phyloP scores from a whole-genome alignment of 2,888 invertebrate species.

The Ennomos quercinarius region DNA sequence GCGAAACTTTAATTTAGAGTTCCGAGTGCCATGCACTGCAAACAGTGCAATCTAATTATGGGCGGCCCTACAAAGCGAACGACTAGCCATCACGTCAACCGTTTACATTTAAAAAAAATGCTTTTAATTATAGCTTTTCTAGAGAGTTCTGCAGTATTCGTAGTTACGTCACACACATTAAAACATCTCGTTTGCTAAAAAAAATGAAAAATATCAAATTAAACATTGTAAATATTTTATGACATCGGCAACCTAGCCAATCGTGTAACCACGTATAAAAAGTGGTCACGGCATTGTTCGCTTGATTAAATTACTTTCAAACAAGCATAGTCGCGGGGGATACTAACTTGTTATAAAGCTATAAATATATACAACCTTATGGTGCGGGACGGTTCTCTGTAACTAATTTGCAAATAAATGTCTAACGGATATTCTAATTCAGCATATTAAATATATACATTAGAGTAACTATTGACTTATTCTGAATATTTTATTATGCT shows the following conservation, averaged over 20 bases:
- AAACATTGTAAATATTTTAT: slow-evolving; percentile 22
- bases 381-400: slow-evolving; percentile 23
- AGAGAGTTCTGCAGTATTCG: no score
- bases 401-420: slow-evolving; percentile 61
- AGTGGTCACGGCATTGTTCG: slow-evolving; percentile 23
- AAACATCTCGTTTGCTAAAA: no score
- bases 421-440: slow-evolving; percentile 50
- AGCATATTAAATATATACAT: slow-evolving; percentile 19
- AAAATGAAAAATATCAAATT: slow-evolving; percentile 9
- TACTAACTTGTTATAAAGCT: slow-evolving; percentile 5
- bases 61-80: no score
- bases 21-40: no score
- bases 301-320: slow-evolving; percentile 15
- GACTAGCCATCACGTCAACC: no score
- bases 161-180: no score
- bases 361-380: slow-evolving; percentile 3
- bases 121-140: no score
- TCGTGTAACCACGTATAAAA: slow-evolving; percentile 6
- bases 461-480: slow-evolving; percentile 14
- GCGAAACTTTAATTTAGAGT: no score
- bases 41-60: no score
- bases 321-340: slow-evolving; percentile 17
- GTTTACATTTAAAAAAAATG: no score
- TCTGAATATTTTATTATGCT: slow-evolving; percentile 9
- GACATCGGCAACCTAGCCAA: slow-evolving; percentile 11